phyloP scores from a whole-genome alignment of 2,888 invertebrate genomes.

The Drosophila barbarae region DNA sequence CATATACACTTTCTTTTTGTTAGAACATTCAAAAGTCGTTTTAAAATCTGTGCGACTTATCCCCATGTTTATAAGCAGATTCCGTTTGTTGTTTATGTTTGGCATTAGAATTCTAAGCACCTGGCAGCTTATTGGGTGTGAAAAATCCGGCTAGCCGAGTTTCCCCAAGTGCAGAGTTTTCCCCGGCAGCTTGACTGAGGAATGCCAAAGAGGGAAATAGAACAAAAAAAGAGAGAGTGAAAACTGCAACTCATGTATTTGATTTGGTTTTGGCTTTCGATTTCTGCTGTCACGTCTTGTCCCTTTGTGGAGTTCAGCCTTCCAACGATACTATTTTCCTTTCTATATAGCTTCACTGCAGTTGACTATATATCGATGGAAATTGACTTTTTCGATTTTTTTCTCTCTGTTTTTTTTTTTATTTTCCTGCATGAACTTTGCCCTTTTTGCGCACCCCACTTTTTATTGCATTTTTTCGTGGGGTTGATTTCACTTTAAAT shows the following conservation, averaged over 20 bases:
- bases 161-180: conserved; percentile 7
- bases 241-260: conserved; percentile 28
- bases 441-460: conserved; percentile 3
- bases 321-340: conserved; percentile 11
- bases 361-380: conserved; percentile 31
- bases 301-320: conserved; percentile 22
- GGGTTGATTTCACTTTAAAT: conserved; percentile 17
- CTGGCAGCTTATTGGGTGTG: conserved; percentile 50
- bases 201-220: neutral
- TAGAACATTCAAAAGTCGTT: conserved; percentile 1
- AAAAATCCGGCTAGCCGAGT: conserved; percentile 17
- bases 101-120: conserved; percentile 54
- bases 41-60: neutral
- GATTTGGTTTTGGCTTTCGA: conserved; percentile 39
- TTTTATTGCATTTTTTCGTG: conserved; percentile 14
- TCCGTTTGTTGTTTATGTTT: conserved; percentile 43
- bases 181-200: conserved; percentile 1
- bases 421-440: conserved; percentile 12
- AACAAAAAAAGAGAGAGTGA: conserved; percentile 18
- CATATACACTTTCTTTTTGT: neutral
- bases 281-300: conserved; percentile 44
- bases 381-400: conserved; percentile 3
- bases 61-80: conserved; percentile 16
- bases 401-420: neutral
- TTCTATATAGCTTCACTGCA: conserved; percentile 18